phyloP scores from a whole-genome alignment of 1,140 invertebrate genomes.

The Nebria ingens region DNA sequence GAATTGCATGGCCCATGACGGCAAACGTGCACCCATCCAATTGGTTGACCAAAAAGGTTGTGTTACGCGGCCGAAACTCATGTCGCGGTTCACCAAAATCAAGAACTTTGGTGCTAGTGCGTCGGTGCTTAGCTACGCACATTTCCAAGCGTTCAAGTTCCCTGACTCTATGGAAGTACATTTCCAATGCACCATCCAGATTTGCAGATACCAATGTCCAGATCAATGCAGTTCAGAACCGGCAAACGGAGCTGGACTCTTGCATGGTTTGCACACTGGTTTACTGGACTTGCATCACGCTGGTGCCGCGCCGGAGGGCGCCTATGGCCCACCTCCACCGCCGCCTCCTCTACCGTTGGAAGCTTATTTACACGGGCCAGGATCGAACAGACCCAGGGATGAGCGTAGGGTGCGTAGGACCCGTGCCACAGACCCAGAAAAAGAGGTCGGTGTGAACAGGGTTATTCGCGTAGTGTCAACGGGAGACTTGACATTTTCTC shows the following conservation, averaged over 20 bases:
- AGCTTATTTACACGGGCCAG: slow-evolving; percentile 47
- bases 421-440: slow-evolving; percentile 49
- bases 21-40: slow-evolving; percentile 88
- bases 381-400: slow-evolving; percentile 55
- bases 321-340: slow-evolving; percentile 60
- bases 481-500: slow-evolving; percentile 71
- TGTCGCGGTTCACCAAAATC: slow-evolving; percentile 90
- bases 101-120: slow-evolving; percentile 91
- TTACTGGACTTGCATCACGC: slow-evolving; percentile 42
- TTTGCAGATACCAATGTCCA: slow-evolving; percentile 84
- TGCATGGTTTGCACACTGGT: slow-evolving; percentile 28
- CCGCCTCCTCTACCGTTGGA: slow-evolving; percentile 46
- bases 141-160: slow-evolving; percentile 93
- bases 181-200: slow-evolving; percentile 92
- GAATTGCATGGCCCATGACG: slow-evolving; percentile 90
- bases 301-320: slow-evolving; percentile 46
- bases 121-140: slow-evolving; percentile 82
- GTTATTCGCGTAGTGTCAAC: slow-evolving; percentile 77
- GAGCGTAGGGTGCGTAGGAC: slow-evolving; percentile 59
- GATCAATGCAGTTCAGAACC: slow-evolving; percentile 67
- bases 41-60: slow-evolving; percentile 88
- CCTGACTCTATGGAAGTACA: slow-evolving; percentile 94
- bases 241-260: slow-evolving; percentile 32
- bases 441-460: slow-evolving; percentile 71
- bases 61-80: slow-evolving; percentile 81